Percentiles rank a stretch among this genome's conserved stretches.
Conservation (phyloP, 2,797 vertebrate genomes). For the Karalla daura region DNA sequence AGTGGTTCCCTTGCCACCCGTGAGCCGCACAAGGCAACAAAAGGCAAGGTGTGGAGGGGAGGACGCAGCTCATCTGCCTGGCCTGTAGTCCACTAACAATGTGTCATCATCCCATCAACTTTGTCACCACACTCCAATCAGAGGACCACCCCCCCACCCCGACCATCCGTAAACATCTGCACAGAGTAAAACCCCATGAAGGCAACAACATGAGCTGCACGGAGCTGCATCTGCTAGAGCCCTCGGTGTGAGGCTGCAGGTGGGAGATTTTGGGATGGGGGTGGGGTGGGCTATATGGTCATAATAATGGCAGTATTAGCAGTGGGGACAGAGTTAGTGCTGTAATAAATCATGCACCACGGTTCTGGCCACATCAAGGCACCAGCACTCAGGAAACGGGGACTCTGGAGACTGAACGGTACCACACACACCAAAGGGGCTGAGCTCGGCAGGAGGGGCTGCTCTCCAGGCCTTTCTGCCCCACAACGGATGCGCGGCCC, state of each 20-base stretch:
- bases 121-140: slow-evolving; percentile 47
- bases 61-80: slow-evolving; percentile 31
- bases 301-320: slow-evolving; percentile 68
- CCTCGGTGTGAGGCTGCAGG: slow-evolving; percentile 55
- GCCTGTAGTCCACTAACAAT: slow-evolving; percentile 28
- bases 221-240: slow-evolving; percentile 53
- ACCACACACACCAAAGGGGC: slow-evolving; percentile 79
- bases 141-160: neutral
- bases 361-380: slow-evolving; percentile 79
- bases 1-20: slow-evolving; percentile 19
- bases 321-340: slow-evolving; percentile 62
- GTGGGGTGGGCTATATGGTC: slow-evolving; percentile 39
- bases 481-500: slow-evolving; percentile 63
- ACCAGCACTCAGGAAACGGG: slow-evolving; percentile 71
- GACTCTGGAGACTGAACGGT: slow-evolving; percentile 58
- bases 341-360: slow-evolving; percentile 75
- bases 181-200: slow-evolving; percentile 51
- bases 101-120: slow-evolving; percentile 25
- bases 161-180: slow-evolving; percentile 44
- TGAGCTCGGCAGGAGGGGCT: slow-evolving; percentile 71
- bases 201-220: slow-evolving; percentile 29
- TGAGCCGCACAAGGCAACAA: slow-evolving; percentile 42
- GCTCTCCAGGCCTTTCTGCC: slow-evolving; percentile 70
- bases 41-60: slow-evolving; percentile 38
- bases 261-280: slow-evolving; percentile 50